Percentiles rank a stretch among this genome's conserved stretches.
Conservation (phyloP, 2,888 invertebrate genomes). For the Caenorhabditis imperialis region DNA sequence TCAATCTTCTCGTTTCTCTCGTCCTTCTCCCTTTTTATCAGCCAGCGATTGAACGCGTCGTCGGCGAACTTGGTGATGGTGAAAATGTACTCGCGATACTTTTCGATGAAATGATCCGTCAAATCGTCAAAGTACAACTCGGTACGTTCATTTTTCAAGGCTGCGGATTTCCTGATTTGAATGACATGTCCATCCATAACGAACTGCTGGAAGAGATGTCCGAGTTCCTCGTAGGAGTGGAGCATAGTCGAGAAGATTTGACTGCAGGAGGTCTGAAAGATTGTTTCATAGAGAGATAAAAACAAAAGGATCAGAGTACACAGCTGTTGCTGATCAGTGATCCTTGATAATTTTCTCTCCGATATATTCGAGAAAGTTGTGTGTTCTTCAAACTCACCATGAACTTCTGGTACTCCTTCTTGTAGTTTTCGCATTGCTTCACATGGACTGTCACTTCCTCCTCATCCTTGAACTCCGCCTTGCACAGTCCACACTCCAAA, state of each 20-base stretch:
- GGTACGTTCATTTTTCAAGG: not conserved
- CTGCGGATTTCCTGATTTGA: not conserved
- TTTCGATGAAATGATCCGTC: conserved; percentile 6
- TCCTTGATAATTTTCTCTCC: too few species aligned
- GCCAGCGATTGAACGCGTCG: conserved; percentile 12
- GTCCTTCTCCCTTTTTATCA: not conserved
- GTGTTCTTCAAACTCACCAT: conserved; percentile 15
- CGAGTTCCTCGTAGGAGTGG: conserved; percentile 3
- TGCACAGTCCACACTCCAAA: conserved; percentile 17
- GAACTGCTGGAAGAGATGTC: conserved; percentile 1
- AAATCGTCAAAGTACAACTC: conserved; percentile 5
- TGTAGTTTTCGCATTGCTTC: not conserved
- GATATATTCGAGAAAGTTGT: too few species aligned
- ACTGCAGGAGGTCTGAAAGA: too few species aligned
- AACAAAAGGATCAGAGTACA: too few species aligned
- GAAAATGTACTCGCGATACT: conserved; percentile 7
- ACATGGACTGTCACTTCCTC: conserved; percentile 6
- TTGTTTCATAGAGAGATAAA: too few species aligned
- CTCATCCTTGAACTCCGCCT: not conserved
- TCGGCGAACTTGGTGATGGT: not conserved
- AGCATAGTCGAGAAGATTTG: conserved; percentile 16
- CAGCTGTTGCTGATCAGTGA: too few species aligned
- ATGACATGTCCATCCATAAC: conserved; percentile 2
- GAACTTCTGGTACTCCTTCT: not conserved
- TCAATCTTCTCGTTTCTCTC: too few species aligned